Conservation (phyloP, 92 coral and sea anemone genomes). For the Chrysogorgia sp. region DNA sequence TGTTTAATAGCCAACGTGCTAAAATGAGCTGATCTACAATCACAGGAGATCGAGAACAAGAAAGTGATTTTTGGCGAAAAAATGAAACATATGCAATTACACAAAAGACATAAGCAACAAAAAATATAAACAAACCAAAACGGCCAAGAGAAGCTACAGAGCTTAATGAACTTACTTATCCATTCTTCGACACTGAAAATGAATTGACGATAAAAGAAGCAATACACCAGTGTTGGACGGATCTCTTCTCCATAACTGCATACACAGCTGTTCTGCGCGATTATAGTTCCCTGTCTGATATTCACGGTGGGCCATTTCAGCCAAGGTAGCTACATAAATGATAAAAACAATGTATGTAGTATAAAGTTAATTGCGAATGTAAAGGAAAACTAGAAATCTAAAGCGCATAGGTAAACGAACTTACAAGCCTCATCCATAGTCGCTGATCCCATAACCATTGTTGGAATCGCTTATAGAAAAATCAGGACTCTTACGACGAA, state of each 20-base stretch:
- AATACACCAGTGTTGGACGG: slow-evolving; percentile 98
- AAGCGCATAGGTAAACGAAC: slow-evolving; percentile 37
- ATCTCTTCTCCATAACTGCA: slow-evolving; percentile 99
- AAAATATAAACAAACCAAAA: neutral
- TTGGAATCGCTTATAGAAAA: slow-evolving; percentile 65
- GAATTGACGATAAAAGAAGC: slow-evolving; percentile 93
- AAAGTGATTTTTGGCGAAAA: slow-evolving; percentile 20
- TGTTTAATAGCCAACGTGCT: slow-evolving; percentile 96
- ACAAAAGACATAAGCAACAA: neutral
- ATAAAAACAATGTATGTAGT: slow-evolving; percentile 31
- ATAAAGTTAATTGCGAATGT: slow-evolving; percentile 9
- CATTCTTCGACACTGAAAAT: slow-evolving; percentile 97
- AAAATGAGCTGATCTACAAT: slow-evolving; percentile 91
- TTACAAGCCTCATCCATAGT: slow-evolving; percentile 93
- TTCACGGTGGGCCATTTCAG: slow-evolving; percentile 99
- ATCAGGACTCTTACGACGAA: slow-evolving; percentile 70
- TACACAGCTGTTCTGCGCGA: slow-evolving; percentile 98
- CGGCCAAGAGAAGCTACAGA: neutral
- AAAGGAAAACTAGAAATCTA: slow-evolving; percentile 5
- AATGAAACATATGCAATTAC: slow-evolving; percentile 14
- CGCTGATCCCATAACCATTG: slow-evolving; percentile 99
- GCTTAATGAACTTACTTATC: slow-evolving; percentile 94
- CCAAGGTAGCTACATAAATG: slow-evolving; percentile 85
- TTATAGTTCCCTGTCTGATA: slow-evolving; percentile 98
- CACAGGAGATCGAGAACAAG: neutral